Conservation (phyloP, 2,113 vertebrate genomes). For the Grammatotria lemairii region DNA sequence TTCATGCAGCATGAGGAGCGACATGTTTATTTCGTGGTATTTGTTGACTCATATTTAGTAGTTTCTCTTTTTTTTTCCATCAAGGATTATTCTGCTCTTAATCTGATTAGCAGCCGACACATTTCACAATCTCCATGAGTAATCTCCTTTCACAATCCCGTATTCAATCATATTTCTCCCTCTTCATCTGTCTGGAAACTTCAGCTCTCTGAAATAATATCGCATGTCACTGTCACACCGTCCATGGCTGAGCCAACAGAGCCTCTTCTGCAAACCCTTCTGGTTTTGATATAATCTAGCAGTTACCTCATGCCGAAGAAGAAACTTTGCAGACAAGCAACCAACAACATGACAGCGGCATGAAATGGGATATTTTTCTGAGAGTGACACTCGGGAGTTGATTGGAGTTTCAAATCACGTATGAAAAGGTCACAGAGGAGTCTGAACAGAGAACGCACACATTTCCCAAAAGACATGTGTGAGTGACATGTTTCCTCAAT, state of each 20-base stretch:
- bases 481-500: conserved; percentile 40
- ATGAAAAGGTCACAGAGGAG: conserved; percentile 46
- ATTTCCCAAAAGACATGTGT: conserved; percentile 9
- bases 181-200: conserved; percentile 16
- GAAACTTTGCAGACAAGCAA: conserved; percentile 6
- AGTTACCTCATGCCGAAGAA: neutral
- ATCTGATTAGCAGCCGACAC: conserved; percentile 57
- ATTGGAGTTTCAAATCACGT: conserved; percentile 53
- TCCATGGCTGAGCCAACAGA: neutral
- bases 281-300: neutral
- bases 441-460: neutral
- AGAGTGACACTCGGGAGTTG: conserved; percentile 22
- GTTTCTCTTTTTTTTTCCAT: neutral
- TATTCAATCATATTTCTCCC: conserved; percentile 16
- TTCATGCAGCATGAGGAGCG: neutral
- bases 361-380: conserved; percentile 37
- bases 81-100: conserved; percentile 35
- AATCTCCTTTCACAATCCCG: conserved; percentile 38
- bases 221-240: conserved; percentile 26
- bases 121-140: conserved; percentile 46
- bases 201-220: conserved; percentile 24
- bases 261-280: neutral
- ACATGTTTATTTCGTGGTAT: neutral
- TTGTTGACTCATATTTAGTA: neutral
- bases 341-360: conserved; percentile 22